Base-by-base conservation (phyloP, 1,140 invertebrate genomes). In the Zaprionus davidi region DNA sequence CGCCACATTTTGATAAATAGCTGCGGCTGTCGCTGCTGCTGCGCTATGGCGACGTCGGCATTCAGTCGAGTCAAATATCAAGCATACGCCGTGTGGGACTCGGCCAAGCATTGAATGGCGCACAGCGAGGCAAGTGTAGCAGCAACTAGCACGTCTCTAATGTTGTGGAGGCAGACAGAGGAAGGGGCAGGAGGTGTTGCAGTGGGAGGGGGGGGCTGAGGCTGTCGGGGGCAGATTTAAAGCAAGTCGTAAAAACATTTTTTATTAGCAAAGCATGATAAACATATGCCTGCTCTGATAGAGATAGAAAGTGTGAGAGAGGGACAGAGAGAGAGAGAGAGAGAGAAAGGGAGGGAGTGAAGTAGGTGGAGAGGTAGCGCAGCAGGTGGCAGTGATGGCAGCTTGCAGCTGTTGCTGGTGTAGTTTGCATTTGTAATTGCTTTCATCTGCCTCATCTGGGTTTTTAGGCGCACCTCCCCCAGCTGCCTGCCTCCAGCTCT, bases 371-470 rank as follows among this genome's bases (percentile, higher is more conserved):
- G 31, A 9, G 41, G 49, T 2, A 20, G 67, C 6, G 13, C 17
- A 58, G 69, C 53, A 68, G 49, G 68, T 69, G 73, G 44, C 62
- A 64, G 51, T 75, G 56, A 46, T 56, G 36, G 55, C 59, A 15
- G 69, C 31, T 44, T 73, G 58, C 84, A 84, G 84, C 71, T 87
- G 84, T 81, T 84, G 84, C 81, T 72, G 60, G 71, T 67, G 75
- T 81, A 87, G 81, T 90, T 87, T 82, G 80, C 79, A 87, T 86
- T 86, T 87, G 84, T 88, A 87, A 87, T 87, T 88, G 84, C 81
- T 87, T 87, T 87, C 55, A 51, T 51, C 57, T 79, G 65, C 73
- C 71, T 63, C 62, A 46, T 56, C 64, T 51, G 56, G 44, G n/a
- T 17, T 9, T 46, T 46, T 17, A 17, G n/a, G 1, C n/a, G 1